phyloP scores from a whole-genome alignment of 1,140 invertebrate species.

The Drosophila carrolli region DNA sequence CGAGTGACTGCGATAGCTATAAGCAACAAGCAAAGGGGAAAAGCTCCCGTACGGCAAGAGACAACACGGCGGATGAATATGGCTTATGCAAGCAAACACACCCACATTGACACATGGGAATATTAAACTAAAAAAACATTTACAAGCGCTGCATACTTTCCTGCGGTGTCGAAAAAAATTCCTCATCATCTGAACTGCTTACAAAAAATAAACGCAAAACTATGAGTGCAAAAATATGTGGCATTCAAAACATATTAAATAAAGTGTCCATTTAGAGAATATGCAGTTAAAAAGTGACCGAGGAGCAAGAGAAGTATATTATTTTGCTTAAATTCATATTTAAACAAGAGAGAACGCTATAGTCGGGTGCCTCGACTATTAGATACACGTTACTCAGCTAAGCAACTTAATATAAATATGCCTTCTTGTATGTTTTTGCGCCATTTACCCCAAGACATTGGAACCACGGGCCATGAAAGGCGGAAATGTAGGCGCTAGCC shows the following conservation, averaged over 20 bases:
- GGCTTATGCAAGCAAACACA: conserved; percentile 50
- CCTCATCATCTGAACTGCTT: neutral
- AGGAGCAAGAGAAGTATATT: neutral
- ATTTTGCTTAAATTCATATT: no score
- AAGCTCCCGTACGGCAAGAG: conserved; percentile 18
- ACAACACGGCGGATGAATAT: conserved; percentile 68
- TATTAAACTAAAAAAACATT: conserved; percentile 35
- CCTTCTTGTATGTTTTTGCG: no score
- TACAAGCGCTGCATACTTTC: conserved; percentile 59
- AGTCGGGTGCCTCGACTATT: no score
- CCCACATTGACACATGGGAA: conserved; percentile 32
- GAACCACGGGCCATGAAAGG: no score
- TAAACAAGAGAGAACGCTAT: no score
- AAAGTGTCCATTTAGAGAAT: conserved; percentile 8
- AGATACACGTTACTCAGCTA: no score
- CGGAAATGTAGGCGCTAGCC: no score
- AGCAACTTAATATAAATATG: no score
- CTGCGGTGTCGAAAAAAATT: conserved; percentile 47
- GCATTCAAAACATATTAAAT: conserved; percentile 10
- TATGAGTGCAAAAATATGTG: conserved; percentile 15
- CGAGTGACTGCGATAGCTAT: conserved; percentile 53
- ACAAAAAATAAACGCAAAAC: conserved; percentile 11
- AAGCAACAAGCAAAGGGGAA: conserved; percentile 40
- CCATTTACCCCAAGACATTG: no score
- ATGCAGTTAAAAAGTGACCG: conserved; percentile 1